Evolutionary conservation across 2,113 vertebrate genomes (phyloP).

Genomic region (Grantiella picta): DNA sequence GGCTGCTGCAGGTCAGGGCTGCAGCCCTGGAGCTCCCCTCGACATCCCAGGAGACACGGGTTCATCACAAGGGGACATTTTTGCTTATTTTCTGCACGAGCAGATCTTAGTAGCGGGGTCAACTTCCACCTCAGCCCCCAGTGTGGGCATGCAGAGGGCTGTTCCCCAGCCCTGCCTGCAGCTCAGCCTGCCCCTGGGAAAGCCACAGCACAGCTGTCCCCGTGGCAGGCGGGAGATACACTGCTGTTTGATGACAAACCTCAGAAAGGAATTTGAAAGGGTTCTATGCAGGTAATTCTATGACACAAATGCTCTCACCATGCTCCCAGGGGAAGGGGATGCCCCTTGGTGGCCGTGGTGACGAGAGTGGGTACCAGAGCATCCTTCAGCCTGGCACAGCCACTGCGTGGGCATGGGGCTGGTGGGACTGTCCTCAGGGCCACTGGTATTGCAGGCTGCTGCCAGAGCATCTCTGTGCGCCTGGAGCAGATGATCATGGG

Average conservation of each 20-base stretch:
- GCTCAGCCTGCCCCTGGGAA: background rate
- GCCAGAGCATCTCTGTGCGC: background rate
- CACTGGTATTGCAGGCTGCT: background rate
- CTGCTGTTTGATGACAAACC: background rate
- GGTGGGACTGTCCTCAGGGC: background rate
- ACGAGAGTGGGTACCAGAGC: background rate
- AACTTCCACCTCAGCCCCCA: background rate
- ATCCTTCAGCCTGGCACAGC: background rate
- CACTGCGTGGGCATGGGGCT: background rate
- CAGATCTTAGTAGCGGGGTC: background rate
- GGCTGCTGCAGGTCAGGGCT: background rate
- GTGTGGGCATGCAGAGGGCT: accelerated
- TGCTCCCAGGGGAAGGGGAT: background rate
- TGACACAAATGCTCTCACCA: accelerated
- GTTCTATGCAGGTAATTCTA: background rate
- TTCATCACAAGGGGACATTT: accelerated
- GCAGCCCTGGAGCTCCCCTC: background rate
- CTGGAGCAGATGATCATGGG: accelerated
- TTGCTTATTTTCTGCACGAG: background rate
- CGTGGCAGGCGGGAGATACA: background rate
- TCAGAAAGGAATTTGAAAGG: background rate
- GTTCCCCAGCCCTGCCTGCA: background rate
- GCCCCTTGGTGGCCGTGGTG: accelerated
- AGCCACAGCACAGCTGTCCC: background rate
- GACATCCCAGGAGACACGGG: accelerated